Percentiles rank a stretch among this genome's conserved stretches.
These are phyloP conservation scores for Panthera leo DNA, from an alignment of 2,113 vertebrate genomes.

Conservation along the genomic window DNA sequence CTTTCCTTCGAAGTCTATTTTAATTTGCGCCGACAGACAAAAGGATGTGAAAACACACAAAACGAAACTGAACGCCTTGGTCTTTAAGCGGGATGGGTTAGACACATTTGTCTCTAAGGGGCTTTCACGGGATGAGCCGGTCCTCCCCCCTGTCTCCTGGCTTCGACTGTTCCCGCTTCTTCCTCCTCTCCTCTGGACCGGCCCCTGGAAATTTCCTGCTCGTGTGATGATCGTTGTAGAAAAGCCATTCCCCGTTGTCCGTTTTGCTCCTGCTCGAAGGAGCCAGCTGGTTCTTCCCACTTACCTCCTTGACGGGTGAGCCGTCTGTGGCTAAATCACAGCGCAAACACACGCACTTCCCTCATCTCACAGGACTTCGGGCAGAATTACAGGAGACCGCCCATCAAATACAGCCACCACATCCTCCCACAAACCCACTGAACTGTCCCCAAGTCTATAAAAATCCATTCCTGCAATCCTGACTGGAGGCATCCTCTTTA, in stretches of 20 bases:
- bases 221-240: neutral
- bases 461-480: neutral
- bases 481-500: neutral
- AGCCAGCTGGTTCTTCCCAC: neutral
- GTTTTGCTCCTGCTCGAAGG: neutral
- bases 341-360: neutral
- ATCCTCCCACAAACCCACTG: neutral
- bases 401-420: neutral
- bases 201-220: neutral
- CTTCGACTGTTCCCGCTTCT: neutral
- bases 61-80: neutral
- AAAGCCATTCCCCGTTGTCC: neutral
- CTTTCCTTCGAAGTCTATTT: neutral
- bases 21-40: neutral
- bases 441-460: slow-evolving; percentile 18
- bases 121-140: neutral
- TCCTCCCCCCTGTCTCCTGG: neutral
- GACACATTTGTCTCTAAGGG: neutral
- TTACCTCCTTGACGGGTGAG: neutral
- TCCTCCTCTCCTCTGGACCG: too few species aligned
- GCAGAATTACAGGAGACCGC: neutral
- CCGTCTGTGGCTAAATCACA: neutral
- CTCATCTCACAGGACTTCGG: neutral
- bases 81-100: neutral
- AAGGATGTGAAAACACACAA: neutral